Evolutionary conservation across 2,888 invertebrate species (phyloP).

Genomic region (Melinopterus prodromus): DNA sequence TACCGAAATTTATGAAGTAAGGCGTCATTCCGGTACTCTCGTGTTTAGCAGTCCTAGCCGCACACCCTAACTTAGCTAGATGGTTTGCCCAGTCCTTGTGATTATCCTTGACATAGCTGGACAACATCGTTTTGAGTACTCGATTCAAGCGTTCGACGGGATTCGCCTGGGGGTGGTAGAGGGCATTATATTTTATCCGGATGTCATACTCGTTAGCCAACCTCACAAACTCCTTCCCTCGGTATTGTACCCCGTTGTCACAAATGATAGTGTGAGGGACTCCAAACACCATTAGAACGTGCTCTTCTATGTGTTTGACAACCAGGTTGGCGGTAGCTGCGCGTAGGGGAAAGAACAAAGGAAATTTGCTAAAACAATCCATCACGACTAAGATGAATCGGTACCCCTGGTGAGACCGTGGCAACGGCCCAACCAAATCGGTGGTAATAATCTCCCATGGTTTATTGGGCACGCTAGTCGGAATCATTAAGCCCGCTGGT

Average conservation of each 20-base stretch:
- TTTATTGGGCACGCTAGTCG: slow-evolving; percentile 43
- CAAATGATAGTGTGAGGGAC: slow-evolving; percentile 43
- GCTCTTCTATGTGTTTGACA: slow-evolving; percentile 38
- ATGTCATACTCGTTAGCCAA: slow-evolving; percentile 37
- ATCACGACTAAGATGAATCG: slow-evolving; percentile 38
- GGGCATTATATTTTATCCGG: slow-evolving; percentile 39
- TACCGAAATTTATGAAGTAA: too few relatives aligned
- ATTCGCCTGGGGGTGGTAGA: slow-evolving; percentile 39
- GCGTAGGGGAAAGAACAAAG: slow-evolving; percentile 42
- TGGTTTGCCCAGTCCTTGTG: slow-evolving; percentile 30
- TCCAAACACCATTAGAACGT: slow-evolving; percentile 46
- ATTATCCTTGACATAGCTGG: slow-evolving; percentile 34
- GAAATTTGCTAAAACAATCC: slow-evolving; percentile 44
- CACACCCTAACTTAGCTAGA: too few relatives aligned
- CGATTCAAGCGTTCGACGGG: too few relatives aligned
- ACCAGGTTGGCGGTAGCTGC: slow-evolving; percentile 39
- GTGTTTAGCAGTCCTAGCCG: too few relatives aligned
- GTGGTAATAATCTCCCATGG: slow-evolving; percentile 38
- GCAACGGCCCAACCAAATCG: slow-evolving; percentile 41
- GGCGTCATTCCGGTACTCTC: too few relatives aligned
- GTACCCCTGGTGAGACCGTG: slow-evolving; percentile 24
- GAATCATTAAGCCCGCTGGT: slow-evolving; percentile 46
- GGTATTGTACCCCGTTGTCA: slow-evolving; percentile 49
- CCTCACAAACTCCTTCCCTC: slow-evolving; percentile 34
- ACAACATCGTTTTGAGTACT: slow-evolving; percentile 26